Evolutionary conservation across 2,888 invertebrate species (phyloP).

Genomic region (Lasioglossum oenotherae): DNA sequence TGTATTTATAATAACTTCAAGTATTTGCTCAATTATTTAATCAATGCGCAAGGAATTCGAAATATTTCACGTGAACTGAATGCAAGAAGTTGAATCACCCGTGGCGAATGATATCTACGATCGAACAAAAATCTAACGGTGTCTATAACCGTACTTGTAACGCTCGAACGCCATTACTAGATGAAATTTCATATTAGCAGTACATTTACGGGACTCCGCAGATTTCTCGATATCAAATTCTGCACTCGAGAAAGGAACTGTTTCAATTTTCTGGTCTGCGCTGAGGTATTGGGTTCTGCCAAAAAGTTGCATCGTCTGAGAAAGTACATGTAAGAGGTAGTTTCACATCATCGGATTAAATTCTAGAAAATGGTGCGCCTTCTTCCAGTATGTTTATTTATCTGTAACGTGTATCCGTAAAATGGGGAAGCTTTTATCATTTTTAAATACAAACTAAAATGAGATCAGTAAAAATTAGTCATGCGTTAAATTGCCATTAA

Average conservation of each 20-base stretch:
- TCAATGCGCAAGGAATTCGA: no score
- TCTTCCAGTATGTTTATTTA: not conserved
- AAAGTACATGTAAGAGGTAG: not conserved
- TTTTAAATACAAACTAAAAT: not conserved
- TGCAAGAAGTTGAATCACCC: not conserved
- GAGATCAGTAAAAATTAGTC: not conserved
- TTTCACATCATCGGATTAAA: not conserved
- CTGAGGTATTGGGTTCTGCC: not conserved
- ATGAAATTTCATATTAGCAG: constrained; percentile 24
- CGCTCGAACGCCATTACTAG: not conserved
- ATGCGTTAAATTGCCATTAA: not conserved
- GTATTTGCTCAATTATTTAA: not conserved
- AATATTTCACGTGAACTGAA: not conserved
- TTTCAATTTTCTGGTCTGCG: not conserved
- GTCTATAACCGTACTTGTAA: constrained; percentile 11
- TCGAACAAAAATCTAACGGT: constrained; percentile 17
- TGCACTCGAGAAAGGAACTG: not conserved
- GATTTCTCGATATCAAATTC: constrained; percentile 9
- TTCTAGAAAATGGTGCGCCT: not conserved
- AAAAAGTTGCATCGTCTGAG: not conserved
- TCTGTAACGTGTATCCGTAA: not conserved
- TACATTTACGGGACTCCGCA: constrained; percentile 3
- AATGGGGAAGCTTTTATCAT: no score
- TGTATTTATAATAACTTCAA: not conserved
- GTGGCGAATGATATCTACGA: not conserved